Conservation (phyloP, 2,888 invertebrate genomes). For the Cephus pulcher region DNA sequence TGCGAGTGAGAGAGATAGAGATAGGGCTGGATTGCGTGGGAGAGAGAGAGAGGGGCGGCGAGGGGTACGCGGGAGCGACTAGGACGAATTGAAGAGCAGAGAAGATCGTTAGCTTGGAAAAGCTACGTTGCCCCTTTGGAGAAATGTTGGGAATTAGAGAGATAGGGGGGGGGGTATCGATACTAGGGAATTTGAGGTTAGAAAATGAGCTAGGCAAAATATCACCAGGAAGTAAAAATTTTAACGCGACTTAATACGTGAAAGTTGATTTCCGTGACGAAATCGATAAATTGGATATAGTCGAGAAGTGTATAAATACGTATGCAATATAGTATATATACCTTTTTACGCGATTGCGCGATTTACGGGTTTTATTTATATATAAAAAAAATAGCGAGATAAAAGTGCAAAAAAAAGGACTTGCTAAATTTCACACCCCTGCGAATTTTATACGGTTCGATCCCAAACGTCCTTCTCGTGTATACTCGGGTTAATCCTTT, state of each 20-base stretch:
- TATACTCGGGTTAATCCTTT: conserved; percentile 38
- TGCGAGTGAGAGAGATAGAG: background rate
- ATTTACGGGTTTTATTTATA: background rate
- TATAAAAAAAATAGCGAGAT: background rate
- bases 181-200: background rate
- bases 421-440: background rate
- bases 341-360: background rate
- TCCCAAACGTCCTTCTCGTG: background rate
- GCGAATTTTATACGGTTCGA: background rate
- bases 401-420: background rate
- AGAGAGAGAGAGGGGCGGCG: background rate
- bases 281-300: background rate
- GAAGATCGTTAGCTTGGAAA: background rate
- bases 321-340: background rate
- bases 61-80: background rate
- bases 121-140: background rate
- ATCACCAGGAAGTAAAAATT: background rate
- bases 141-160: background rate
- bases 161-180: background rate
- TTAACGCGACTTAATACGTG: background rate
- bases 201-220: background rate
- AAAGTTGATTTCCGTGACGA: background rate
- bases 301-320: background rate
- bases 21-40: too few relatives aligned
- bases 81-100: background rate